Evolutionary conservation across 1,140 invertebrate genomes (phyloP), one percentile per base, ranked within the genome.

Genomic region (Hermatobates lingyangjiaoensis): DNA sequence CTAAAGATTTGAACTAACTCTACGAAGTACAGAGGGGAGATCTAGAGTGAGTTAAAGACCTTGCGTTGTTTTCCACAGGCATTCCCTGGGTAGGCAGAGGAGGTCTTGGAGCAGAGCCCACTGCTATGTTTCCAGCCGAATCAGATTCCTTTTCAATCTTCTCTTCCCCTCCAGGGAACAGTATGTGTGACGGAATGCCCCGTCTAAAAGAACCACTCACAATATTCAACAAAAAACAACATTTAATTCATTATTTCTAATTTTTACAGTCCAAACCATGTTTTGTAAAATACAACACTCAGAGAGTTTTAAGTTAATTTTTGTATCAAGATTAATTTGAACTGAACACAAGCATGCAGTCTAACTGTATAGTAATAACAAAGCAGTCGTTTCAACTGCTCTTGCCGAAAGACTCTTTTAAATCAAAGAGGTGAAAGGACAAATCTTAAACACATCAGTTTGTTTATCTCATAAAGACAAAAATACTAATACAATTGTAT

Each of bases 91-190:
- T 24, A n/a, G 54, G 28, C 12, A 56, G 56, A 20, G 59, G 59
- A 21, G 57, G 57, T 44, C 53, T 46, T n/a, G 54, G 54, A 14
- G 48, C 49, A 20, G 51, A 54, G 3, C 27, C 44, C 21, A 45
- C 25, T 25, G 26, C 45, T 18, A 23, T 26, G 23, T 54, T 51
- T 25, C 56, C 57, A 18, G 59, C 57, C 5, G 59, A 60, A 34
- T 71, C 70, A 0, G 69, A 71, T 34, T 71, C 69, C 55, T 69
- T 68, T 56, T 70, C 68, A 51, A 66, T 71, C 60, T 64, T 69
- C 53, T 71, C 69, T 40, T 68, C 64, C 4, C 61, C 62, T 3
- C 61, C 57, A 23, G 67, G 64, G 48, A 64, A 66, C 25, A 72
- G 60, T n/a, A 72, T 59, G 56, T 71, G 69, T 12, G 66, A 70